phyloP scores from a whole-genome alignment of 2,797 vertebrate species.

The Ctenopoma multispine region DNA sequence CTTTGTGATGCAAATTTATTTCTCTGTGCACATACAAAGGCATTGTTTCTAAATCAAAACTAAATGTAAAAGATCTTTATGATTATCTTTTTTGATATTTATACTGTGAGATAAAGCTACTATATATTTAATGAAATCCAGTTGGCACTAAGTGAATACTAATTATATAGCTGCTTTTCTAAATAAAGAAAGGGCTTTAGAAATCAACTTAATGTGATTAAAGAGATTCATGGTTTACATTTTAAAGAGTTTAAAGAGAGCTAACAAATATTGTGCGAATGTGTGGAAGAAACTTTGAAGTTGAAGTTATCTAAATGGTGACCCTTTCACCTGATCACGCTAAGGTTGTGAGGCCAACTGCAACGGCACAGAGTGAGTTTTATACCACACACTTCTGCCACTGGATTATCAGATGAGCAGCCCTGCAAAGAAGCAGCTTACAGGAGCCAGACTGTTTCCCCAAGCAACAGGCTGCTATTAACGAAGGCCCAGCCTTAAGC shows the following conservation, averaged over 20 bases:
- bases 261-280: not conserved
- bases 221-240: not conserved
- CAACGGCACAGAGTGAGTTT: conserved; percentile 22
- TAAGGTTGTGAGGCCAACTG: conserved; percentile 4
- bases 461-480: conserved; percentile 80
- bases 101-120: conserved; percentile 40
- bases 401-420: conserved; percentile 68
- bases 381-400: conserved; percentile 36
- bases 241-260: not conserved
- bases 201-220: conserved; percentile 2
- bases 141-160: conserved; percentile 42
- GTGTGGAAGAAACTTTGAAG: not conserved
- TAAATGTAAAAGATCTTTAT: conserved; percentile 19
- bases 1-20: conserved; percentile 28
- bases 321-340: conserved; percentile 2
- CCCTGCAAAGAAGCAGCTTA: conserved; percentile 65
- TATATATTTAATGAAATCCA: conserved; percentile 43
- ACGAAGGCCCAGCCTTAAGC: conserved; percentile 69
- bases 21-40: not conserved
- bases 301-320: not conserved
- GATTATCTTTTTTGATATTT: too few species aligned
- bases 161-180: not conserved
- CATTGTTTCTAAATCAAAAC: conserved; percentile 32
- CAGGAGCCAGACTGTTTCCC: conserved; percentile 72
- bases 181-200: not conserved